phyloP scores from a whole-genome alignment of 2,113 vertebrate species.

The Argyrosomus japonicus region DNA sequence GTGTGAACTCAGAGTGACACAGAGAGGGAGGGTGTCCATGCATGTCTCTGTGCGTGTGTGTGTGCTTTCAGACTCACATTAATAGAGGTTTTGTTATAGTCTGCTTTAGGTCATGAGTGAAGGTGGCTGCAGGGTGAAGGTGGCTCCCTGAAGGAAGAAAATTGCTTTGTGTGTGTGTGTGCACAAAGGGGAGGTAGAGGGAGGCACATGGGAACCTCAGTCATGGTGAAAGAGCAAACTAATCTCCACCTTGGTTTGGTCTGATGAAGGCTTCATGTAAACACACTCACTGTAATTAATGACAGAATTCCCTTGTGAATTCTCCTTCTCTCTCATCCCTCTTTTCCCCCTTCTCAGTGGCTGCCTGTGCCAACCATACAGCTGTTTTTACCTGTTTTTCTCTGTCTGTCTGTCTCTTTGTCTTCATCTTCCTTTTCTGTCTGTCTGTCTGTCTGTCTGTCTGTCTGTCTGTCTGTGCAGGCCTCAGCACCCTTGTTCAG shows the following conservation, averaged over 20 bases:
- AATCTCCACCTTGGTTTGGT: constrained; percentile 54
- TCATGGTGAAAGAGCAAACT: constrained; percentile 62
- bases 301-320: constrained; percentile 41
- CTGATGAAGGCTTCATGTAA: constrained; percentile 52
- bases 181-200: neutral
- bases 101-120: constrained; percentile 42
- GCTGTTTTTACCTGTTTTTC: constrained; percentile 40
- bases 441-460: constrained; percentile 47
- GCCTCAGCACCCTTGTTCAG: constrained; percentile 75
- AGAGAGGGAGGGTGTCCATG: neutral
- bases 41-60: neutral
- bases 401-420: neutral
- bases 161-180: neutral
- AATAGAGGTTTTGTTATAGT: constrained; percentile 30
- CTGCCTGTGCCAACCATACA: constrained; percentile 17
- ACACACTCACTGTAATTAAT: constrained; percentile 67
- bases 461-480: constrained; percentile 65
- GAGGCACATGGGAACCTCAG: constrained; percentile 45
- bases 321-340: constrained; percentile 25
- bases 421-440: neutral
- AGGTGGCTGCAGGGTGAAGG: constrained; percentile 37
- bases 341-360: neutral
- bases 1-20: constrained; percentile 40
- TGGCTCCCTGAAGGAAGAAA: constrained; percentile 32
- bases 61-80: constrained; percentile 7